These are phyloP conservation scores for Gambusia holbrooki DNA, from an alignment of 2,113 vertebrate genomes.

Conservation along the genomic window DNA sequence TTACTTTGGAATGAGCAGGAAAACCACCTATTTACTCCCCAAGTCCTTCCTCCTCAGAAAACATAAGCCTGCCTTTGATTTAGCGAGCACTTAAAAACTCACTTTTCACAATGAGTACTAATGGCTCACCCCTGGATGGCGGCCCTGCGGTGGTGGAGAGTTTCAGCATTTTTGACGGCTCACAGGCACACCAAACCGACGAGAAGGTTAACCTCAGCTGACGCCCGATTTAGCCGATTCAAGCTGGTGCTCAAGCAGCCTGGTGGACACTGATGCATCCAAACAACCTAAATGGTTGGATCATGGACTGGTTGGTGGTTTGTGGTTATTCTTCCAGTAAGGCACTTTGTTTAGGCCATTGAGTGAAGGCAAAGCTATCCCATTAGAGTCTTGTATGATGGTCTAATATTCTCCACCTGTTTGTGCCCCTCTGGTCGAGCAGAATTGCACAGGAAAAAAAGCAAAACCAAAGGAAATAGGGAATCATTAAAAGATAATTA, in stretches of 20 bases:
- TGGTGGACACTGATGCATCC: slow-evolving; percentile 21
- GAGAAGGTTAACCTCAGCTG: slow-evolving; percentile 49
- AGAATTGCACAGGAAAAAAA: not conserved
- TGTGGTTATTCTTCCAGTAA: slow-evolving; percentile 40
- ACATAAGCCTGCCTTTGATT: slow-evolving; percentile 73
- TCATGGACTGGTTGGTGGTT: slow-evolving; percentile 26
- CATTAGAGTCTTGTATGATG: slow-evolving; percentile 17
- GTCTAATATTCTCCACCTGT: not conserved
- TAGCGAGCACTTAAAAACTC: slow-evolving; percentile 58
- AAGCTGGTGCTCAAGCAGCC: slow-evolving; percentile 25
- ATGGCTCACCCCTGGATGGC: slow-evolving; percentile 54
- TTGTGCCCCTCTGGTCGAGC: not conserved
- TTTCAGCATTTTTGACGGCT: slow-evolving; percentile 30
- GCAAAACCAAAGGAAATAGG: not conserved
- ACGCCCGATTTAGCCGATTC: slow-evolving; percentile 25
- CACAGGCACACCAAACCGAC: slow-evolving; percentile 40
- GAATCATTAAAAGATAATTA: not conserved
- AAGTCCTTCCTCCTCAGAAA: slow-evolving; percentile 46
- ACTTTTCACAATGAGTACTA: slow-evolving; percentile 67
- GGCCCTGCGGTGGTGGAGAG: slow-evolving; percentile 43
- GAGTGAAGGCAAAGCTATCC: slow-evolving; percentile 22
- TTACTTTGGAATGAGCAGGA: slow-evolving; percentile 69
- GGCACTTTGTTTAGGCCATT: slow-evolving; percentile 16
- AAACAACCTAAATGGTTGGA: slow-evolving; percentile 5
- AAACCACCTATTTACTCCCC: slow-evolving; percentile 73